Percentiles rank a stretch among this genome's conserved stretches.
phyloP scores from a whole-genome alignment of 2,888 invertebrate species.

The Pheosia gnoma region DNA sequence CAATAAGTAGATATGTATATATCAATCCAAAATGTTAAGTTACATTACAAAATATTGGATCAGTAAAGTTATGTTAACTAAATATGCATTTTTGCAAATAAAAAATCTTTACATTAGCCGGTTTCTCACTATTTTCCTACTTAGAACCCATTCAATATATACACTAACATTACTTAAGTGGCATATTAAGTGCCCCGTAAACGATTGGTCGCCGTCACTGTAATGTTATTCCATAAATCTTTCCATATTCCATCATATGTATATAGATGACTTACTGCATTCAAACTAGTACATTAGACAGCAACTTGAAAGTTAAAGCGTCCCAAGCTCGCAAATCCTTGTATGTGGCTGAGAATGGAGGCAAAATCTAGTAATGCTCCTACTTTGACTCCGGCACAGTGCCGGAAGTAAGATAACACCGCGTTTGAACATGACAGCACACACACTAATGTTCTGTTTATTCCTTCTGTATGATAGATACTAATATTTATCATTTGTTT shows the following conservation, averaged over 20 bases:
- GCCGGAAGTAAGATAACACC: conserved; percentile 1
- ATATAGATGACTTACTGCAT: not conserved
- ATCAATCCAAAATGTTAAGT: too few relatives aligned
- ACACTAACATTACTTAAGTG: too few relatives aligned
- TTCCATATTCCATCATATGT: not conserved
- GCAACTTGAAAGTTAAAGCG: conserved; percentile 2
- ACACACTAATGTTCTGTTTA: not conserved
- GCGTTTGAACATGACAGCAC: not conserved
- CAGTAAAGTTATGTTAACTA: too few relatives aligned
- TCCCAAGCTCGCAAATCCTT: conserved; percentile 1
- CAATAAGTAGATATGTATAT: too few relatives aligned
- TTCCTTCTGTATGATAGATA: not conserved
- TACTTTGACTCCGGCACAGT: conserved; percentile 7
- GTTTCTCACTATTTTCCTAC: too few relatives aligned
- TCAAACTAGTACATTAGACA: not conserved
- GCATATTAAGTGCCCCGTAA: too few relatives aligned
- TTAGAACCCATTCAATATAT: too few relatives aligned
- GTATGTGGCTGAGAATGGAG: conserved; percentile 8
- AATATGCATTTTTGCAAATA: too few relatives aligned
- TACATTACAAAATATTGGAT: too few relatives aligned
- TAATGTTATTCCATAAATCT: too few relatives aligned
- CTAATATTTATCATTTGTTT: not conserved
- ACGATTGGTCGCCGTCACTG: too few relatives aligned
- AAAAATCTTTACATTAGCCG: too few relatives aligned
- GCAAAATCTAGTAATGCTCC: conserved; percentile 27